Evolutionary conservation across 2,888 invertebrate species (phyloP).

Genomic region (Byasa hedistus): DNA sequence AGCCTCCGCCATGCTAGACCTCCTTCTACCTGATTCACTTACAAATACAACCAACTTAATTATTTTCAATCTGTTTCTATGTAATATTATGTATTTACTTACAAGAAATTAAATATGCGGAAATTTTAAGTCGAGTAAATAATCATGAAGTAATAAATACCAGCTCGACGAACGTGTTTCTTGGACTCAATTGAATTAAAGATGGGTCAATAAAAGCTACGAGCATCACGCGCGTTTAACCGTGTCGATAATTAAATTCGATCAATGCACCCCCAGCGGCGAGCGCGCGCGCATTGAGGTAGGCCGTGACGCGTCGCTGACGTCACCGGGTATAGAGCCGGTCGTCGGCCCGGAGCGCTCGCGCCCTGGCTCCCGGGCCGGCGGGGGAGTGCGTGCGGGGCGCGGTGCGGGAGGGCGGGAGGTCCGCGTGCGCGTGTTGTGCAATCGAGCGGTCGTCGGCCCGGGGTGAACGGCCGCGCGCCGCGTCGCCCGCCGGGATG

Average conservation of each 20-base stretch:
- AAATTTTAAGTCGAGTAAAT: neutral
- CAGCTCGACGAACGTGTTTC: neutral
- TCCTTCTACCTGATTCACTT: slow-evolving; percentile 7
- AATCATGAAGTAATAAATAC: neutral
- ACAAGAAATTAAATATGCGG: slow-evolving; percentile 16
- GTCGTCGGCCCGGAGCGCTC: slow-evolving; percentile 65
- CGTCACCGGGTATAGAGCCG: slow-evolving; percentile 69
- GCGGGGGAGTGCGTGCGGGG: slow-evolving; percentile 36
- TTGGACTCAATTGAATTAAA: neutral
- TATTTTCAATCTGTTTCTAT: slow-evolving; percentile 7
- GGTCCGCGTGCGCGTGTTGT: slow-evolving; percentile 65
- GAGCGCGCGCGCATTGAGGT: slow-evolving; percentile 81
- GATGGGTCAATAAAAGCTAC: neutral
- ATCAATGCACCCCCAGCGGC: slow-evolving; percentile 72
- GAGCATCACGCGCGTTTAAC: slow-evolving; percentile 5
- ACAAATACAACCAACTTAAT: slow-evolving; percentile 18
- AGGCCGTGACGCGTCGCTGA: slow-evolving; percentile 78
- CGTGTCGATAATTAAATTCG: slow-evolving; percentile 53
- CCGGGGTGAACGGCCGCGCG: slow-evolving; percentile 76
- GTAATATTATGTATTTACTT: neutral
- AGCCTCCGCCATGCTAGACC: slow-evolving; percentile 31
- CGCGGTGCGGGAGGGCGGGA: slow-evolving; percentile 46
- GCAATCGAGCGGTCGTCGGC: slow-evolving; percentile 77
- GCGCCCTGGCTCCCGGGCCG: slow-evolving; percentile 65
- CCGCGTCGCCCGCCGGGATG: slow-evolving; percentile 77